These are phyloP conservation scores for Melieria crassipennis DNA, from an alignment of 2,888 invertebrate species.

Conservation along the genomic window DNA sequence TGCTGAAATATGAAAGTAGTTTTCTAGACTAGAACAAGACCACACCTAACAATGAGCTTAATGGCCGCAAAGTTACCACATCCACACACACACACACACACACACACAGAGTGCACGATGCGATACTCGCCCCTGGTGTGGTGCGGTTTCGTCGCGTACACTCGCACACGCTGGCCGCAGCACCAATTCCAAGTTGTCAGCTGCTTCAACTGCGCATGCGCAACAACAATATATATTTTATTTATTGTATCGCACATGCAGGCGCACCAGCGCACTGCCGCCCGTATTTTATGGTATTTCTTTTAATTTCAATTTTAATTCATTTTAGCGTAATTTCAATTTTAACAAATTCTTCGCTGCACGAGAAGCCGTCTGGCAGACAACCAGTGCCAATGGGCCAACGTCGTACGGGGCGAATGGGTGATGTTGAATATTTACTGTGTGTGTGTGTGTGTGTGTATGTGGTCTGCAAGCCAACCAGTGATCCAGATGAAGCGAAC, in stretches of 20 bases:
- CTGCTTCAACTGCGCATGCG: constrained; percentile 26
- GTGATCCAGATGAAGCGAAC: no score
- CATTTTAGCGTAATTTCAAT: no score
- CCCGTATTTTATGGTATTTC: no score
- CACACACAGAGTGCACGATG: constrained; percentile 3
- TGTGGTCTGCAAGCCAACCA: no score
- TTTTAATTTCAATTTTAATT: no score
- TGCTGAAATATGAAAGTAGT: constrained; percentile 60
- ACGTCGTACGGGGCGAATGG: no score
- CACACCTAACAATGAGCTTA: constrained; percentile 56
- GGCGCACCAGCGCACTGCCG: no score
- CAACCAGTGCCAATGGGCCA: no score
- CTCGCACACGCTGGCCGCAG: constrained; percentile 23
- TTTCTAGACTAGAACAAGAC: constrained; percentile 60
- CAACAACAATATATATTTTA: constrained; percentile 29
- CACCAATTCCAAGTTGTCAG: constrained; percentile 23
- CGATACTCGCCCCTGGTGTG: not conserved
- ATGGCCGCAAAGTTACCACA: constrained; percentile 12
- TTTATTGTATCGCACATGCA: constrained; percentile 9
- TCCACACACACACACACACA: constrained; percentile 21
- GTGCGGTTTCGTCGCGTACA: constrained; percentile 12
- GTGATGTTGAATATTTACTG: no score
- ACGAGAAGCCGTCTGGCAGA: no score
- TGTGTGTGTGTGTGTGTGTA: no score
- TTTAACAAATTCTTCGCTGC: no score